These are phyloP conservation scores for Phaedon cochleariae DNA, from an alignment of 2,888 invertebrate genomes.

Conservation along the genomic window DNA sequence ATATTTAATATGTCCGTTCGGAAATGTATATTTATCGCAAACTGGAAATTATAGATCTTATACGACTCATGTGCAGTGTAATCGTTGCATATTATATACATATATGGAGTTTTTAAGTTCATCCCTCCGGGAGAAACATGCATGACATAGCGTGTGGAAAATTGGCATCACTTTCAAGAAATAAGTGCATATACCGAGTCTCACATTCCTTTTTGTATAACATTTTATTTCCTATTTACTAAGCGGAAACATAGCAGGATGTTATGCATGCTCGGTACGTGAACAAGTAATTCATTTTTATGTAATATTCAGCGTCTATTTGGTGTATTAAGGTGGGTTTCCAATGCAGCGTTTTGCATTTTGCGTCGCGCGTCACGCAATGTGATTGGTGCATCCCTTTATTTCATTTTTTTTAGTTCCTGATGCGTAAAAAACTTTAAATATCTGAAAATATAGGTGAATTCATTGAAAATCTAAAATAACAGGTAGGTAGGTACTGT, in stretches of 20 bases:
- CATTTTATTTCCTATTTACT: slow-evolving; percentile 7
- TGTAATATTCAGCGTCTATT: neutral
- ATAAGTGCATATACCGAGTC: slow-evolving; percentile 5
- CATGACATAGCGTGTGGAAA: slow-evolving; percentile 12
- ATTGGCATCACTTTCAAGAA: slow-evolving; percentile 10
- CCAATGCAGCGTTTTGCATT: too few species aligned
- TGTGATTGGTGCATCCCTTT: too few species aligned
- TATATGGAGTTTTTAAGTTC: neutral
- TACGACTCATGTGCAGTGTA: neutral
- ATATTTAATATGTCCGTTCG: neutral
- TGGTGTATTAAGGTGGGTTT: too few species aligned
- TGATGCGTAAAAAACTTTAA: too few species aligned
- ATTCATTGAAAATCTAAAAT: too few species aligned
- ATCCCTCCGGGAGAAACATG: neutral
- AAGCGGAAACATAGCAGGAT: neutral
- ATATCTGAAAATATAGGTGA: too few species aligned
- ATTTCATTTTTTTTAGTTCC: too few species aligned
- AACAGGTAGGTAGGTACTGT: too few species aligned
- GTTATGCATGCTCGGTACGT: slow-evolving; percentile 1
- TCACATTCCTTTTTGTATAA: slow-evolving; percentile 1
- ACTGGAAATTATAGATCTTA: neutral
- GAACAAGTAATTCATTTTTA: neutral
- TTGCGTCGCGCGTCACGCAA: too few species aligned
- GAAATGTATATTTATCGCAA: neutral
- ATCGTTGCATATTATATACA: too few species aligned